Evolutionary conservation across 2,888 invertebrate species (phyloP), one percentile per base, ranked within the genome.

Genomic region (Phania funesta): DNA sequence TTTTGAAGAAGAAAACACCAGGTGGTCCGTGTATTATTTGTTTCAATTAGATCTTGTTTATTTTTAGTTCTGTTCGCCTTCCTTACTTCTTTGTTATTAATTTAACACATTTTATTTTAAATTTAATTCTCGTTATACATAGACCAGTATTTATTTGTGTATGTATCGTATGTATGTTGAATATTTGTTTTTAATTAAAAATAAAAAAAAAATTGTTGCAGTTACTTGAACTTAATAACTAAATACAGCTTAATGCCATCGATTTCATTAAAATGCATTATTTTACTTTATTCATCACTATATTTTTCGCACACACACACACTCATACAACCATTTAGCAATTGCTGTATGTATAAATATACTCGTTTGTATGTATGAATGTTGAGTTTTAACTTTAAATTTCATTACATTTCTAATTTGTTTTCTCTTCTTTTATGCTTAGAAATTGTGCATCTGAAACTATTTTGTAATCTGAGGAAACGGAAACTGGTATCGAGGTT

Each of bases 241-340:
- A 74, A 64, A 70, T 68, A 64, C 44, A 82, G 77, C 74, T 62
- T 82, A 82, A 82, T 82, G 82, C 78, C 82, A 68, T 78, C 82
- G 82, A 68, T 82, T 82, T 78, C 77, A 58, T 74, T 78, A 78
- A 82, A 82, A 82, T 82, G 82, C 81, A 78, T 65, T 74, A 50
- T 78, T 48, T 52, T 71, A 41, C 11, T 64, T 78, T 41, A 58
- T 64, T 50, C 62, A 56, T 77, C 60, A 62, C 22, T 60, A 29
- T 70, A 48, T 32, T 60, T 22, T 11, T 56, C 6, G 41, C 41
- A 16, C 16, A 18, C 38, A 24, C 41, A 58, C 48, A 67, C 38
- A 41, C 35, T 35, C 26, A 50, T 44, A 24, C 78, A 78, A 78
- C 71, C 71, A 71, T 71, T 65, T 48, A 50, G 48, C 41, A 78